Evolutionary conservation across 2,113 vertebrate species (phyloP).

Genomic region (Callithrix jacchus): DNA sequence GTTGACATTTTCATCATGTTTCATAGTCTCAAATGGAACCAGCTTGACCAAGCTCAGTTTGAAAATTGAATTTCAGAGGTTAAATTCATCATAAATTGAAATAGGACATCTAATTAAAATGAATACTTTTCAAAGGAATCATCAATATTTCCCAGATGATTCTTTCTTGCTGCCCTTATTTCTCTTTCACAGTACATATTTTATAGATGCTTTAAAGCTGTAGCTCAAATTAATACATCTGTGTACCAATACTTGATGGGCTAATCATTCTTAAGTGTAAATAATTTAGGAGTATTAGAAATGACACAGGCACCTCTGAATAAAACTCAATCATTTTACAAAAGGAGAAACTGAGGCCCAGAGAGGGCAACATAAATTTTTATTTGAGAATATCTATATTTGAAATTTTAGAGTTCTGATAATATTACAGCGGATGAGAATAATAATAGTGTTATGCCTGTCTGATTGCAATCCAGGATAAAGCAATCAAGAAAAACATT

Average conservation of each 20-base stretch:
- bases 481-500: neutral
- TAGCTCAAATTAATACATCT: neutral
- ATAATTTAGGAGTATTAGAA: neutral
- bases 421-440: neutral
- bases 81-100: neutral
- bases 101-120: slow-evolving; percentile 3
- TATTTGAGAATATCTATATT: neutral
- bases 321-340: neutral
- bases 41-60: neutral
- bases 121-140: slow-evolving; percentile 40
- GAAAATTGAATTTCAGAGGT: neutral
- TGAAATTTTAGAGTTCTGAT: neutral
- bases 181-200: neutral
- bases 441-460: accelerated
- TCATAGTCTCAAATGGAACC: neutral
- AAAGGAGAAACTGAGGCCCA: neutral
- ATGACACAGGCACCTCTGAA: neutral
- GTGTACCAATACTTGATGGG: too few relatives aligned
- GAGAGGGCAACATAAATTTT: neutral
- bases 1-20: neutral
- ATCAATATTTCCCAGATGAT: neutral
- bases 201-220: slow-evolving; percentile 5
- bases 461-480: neutral
- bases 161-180: neutral
- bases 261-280: neutral